Evolutionary conservation across 2,888 invertebrate species (phyloP).

Genomic region (Corythucha ciliata): DNA sequence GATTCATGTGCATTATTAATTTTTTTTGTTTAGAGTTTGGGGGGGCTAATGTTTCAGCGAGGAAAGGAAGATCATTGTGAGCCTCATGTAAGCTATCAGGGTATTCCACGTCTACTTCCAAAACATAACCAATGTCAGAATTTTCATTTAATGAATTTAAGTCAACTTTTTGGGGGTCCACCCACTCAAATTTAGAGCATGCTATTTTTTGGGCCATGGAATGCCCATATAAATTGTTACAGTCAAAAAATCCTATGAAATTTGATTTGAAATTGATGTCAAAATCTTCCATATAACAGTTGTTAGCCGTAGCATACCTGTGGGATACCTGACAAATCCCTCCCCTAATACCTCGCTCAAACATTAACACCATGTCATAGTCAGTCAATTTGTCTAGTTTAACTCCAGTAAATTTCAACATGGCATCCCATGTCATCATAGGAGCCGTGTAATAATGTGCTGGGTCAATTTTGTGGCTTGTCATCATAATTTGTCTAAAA

Average conservation of each 20-base stretch:
- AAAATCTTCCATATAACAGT: constrained; percentile 11
- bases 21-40: too few relatives aligned
- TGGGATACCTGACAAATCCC: constrained; percentile 14
- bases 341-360: constrained; percentile 27
- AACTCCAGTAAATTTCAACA: constrained; percentile 21
- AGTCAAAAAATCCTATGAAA: constrained; percentile 12
- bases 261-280: constrained; percentile 8
- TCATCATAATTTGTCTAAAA: constrained; percentile 23
- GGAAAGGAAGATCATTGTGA: constrained; percentile 5
- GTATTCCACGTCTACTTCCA: background rate
- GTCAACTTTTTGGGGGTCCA: constrained; percentile 19
- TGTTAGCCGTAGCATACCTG: constrained; percentile 7
- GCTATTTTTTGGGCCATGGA: constrained; percentile 6
- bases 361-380: constrained; percentile 23
- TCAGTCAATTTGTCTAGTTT: constrained; percentile 26
- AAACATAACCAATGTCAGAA: background rate
- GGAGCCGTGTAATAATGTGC: constrained; percentile 23
- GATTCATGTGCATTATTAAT: constrained; percentile 3
- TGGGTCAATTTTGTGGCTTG: constrained; percentile 20
- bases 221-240: constrained; percentile 24
- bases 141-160: too few relatives aligned
- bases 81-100: background rate
- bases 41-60: background rate
- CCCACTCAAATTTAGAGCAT: constrained; percentile 19
- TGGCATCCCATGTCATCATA: constrained; percentile 13